Percentiles rank a stretch among this genome's conserved stretches.
Conservation (phyloP, 2,888 invertebrate genomes). For the Ganaspis brasiliensis region DNA sequence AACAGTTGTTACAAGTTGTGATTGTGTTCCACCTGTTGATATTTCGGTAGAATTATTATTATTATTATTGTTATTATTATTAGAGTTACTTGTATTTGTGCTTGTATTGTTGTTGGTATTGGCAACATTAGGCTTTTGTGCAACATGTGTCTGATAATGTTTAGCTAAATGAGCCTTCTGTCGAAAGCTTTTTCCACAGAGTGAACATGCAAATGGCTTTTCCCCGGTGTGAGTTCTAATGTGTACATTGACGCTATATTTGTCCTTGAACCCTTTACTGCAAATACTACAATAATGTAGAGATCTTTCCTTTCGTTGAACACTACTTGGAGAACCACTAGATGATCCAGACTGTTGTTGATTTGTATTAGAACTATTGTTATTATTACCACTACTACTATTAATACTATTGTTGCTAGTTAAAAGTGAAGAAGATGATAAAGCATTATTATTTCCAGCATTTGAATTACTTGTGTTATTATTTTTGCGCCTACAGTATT, state of each 20-base stretch:
- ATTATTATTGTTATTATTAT: slow-evolving; percentile 49
- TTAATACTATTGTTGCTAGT: slow-evolving; percentile 20
- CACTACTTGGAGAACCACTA: slow-evolving; percentile 82
- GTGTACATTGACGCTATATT: slow-evolving; percentile 98
- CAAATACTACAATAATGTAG: slow-evolving; percentile 96
- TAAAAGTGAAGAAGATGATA: not conserved
- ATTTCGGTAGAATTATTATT: slow-evolving; percentile 58
- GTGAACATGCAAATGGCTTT: slow-evolving; percentile 96
- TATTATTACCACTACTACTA: slow-evolving; percentile 6
- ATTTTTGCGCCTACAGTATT: slow-evolving; percentile 87
- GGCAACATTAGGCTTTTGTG: slow-evolving; percentile 88
- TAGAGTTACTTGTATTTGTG: slow-evolving; percentile 76
- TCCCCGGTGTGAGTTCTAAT: slow-evolving; percentile 98
- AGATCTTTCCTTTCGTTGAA: slow-evolving; percentile 92
- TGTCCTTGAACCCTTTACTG: slow-evolving; percentile 96
- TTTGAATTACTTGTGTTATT: slow-evolving; percentile 69
- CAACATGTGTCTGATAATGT: slow-evolving; percentile 96
- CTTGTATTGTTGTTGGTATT: slow-evolving; percentile 81
- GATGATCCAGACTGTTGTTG: slow-evolving; percentile 67
- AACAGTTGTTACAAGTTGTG: slow-evolving; percentile 46
- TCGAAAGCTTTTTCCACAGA: slow-evolving; percentile 96
- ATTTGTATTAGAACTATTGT: slow-evolving; percentile 44
- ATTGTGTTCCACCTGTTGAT: slow-evolving; percentile 50
- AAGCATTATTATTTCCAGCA: slow-evolving; percentile 63
- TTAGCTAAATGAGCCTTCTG: slow-evolving; percentile 96